phyloP scores from a whole-genome alignment of 2,797 vertebrate species.

The Bryconaethiops microstoma region DNA sequence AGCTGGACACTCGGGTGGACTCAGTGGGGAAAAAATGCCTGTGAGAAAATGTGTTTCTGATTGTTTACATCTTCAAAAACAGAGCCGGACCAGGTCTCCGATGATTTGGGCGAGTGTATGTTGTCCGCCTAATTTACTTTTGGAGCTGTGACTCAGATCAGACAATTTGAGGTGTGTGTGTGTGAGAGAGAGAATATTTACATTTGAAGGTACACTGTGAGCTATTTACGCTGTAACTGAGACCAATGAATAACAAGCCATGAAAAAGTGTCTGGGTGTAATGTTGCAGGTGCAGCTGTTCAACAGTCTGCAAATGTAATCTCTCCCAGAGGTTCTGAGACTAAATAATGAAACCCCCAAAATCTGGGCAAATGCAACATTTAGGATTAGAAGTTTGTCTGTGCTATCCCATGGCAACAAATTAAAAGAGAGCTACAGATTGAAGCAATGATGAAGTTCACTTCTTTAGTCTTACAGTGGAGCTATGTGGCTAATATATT shows the following conservation, averaged over 20 bases:
- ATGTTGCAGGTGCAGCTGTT: constrained; percentile 52
- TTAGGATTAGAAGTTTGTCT: background rate
- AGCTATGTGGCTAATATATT: too few relatives aligned
- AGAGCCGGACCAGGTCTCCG: constrained; percentile 7
- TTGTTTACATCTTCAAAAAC: constrained; percentile 8
- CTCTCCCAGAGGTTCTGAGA: constrained; percentile 47
- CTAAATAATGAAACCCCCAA: background rate
- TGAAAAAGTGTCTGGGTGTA: constrained; percentile 18
- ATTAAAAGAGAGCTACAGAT: background rate
- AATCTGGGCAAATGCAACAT: background rate
- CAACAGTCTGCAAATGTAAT: constrained; percentile 56
- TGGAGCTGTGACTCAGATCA: constrained; percentile 10
- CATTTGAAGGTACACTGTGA: constrained; percentile 11
- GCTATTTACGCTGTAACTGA: constrained; percentile 27
- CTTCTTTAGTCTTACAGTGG: too few relatives aligned
- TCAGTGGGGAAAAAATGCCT: background rate
- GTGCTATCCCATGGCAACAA: background rate
- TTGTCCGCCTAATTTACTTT: constrained; percentile 39
- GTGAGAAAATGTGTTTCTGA: background rate
- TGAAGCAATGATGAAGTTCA: background rate
- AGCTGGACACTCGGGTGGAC: constrained; percentile 32
- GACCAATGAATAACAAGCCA: constrained; percentile 23
- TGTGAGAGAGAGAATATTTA: constrained; percentile 19
- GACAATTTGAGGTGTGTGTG: constrained; percentile 35
- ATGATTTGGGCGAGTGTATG: constrained; percentile 42